Percentiles rank a stretch among this genome's conserved stretches.
These are phyloP conservation scores for Nipponia nippon DNA, from an alignment of 2,113 vertebrate genomes.

Conservation along the genomic window DNA sequence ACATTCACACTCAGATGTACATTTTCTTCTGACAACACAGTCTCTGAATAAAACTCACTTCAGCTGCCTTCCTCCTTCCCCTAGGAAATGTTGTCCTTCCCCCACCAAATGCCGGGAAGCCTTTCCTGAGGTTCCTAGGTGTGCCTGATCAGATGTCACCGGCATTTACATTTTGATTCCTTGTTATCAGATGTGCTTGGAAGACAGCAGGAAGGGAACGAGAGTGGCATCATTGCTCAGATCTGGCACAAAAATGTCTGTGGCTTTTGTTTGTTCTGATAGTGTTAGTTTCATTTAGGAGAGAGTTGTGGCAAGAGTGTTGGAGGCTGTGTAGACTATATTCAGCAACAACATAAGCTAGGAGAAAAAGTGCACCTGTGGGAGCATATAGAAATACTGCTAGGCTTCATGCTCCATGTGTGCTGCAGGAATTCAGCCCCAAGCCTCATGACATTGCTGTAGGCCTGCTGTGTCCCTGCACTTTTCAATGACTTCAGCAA, in stretches of 20 bases:
- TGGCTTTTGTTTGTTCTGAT: not conserved
- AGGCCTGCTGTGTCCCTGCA: not conserved
- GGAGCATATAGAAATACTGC: not conserved
- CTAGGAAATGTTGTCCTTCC: not conserved
- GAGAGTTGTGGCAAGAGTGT: not conserved
- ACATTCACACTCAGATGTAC: not conserved
- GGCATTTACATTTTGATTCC: not conserved
- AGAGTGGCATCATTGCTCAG: not conserved
- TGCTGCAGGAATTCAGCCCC: not conserved
- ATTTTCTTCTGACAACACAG: not conserved
- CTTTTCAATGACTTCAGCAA: not conserved
- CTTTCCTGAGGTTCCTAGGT: not conserved
- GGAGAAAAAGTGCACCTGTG: not conserved
- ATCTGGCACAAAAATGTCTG: not conserved
- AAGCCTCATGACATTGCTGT: not conserved
- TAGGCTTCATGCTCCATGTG: not conserved
- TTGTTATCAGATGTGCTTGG: not conserved
- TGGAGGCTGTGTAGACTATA: not conserved
- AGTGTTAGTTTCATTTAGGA: not conserved
- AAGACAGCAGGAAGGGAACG: not conserved
- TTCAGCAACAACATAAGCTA: not conserved
- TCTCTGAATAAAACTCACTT: not conserved
- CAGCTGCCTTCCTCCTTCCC: not conserved
- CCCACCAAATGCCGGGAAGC: not conserved
- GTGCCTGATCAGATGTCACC: not conserved